Evolutionary conservation across 2,113 vertebrate species (phyloP), one percentile per base, ranked within the genome.

Genomic region (Hippocampus barbouri): DNA sequence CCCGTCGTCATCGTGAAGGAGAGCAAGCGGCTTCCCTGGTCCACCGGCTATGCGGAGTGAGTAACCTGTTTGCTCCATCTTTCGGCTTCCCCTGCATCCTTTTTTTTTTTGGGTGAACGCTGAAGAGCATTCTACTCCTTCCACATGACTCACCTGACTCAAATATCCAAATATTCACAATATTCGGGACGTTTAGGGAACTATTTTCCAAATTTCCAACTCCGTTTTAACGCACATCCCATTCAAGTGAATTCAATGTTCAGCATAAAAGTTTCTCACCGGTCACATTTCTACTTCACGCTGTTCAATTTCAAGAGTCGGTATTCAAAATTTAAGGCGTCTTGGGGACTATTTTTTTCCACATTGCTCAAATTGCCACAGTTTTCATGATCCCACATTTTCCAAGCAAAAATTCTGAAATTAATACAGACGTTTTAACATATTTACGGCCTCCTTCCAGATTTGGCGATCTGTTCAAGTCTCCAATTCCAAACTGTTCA

Each of bases 1-100:
- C 95, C 96, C 79, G 96, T 98, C 89, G 93, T 97, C 83, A 96
- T 94, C 68, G 91, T 95, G 83, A 97, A 94, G 91, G 96, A 98
- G 88, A 94, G 89, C 63, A 87, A 88, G 80, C 85, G 94, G 81
- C 89, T 98, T 90, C 95, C 95, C 53, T 98, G 97, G 96, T 91
- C 93, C 87, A 95, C 96, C 27, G 97, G 97, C 74, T 98, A 98
- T 82, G 96, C 97, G 64, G 96, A 98, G 97, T 98, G 91, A 98
- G 97, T 97, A 77, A 79, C 80, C 78, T 73, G 92, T 91, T 85
- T 91, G 82, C 80, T 84, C 83, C 82, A 84, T 89, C 70, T 85
- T 83, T 70, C 76, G 57, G 21, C 40, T 56, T 60, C 53, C 64
- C 66, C 56, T 77, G 75, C 87, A 81, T 87, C 85, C 68, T 75